Evolutionary conservation across 1,140 invertebrate genomes (phyloP).

Genomic region (Pseudoatta argentina): DNA sequence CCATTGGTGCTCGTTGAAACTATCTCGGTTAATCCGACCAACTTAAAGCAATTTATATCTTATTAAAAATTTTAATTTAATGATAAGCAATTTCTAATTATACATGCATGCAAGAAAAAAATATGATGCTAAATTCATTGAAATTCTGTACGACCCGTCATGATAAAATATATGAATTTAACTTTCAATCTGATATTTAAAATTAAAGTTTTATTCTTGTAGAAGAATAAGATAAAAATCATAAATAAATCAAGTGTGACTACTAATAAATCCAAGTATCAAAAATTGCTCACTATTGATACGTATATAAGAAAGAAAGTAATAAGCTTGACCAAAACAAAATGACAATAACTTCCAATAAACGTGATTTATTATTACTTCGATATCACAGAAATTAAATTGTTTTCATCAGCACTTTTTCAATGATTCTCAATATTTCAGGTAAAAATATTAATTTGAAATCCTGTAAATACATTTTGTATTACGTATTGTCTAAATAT

Average conservation of each 20-base stretch:
- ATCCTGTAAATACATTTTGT: not conserved
- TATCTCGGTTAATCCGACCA: not conserved
- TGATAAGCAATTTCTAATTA: not conserved
- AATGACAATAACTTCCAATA: too few relatives aligned
- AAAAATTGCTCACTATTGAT: too few relatives aligned
- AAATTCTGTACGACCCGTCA: not conserved
- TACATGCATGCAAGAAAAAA: not conserved
- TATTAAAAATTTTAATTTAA: conserved; percentile 34
- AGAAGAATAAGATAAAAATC: not conserved
- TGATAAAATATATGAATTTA: not conserved
- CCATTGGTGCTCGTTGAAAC: conserved; percentile 8
- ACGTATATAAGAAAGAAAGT: too few relatives aligned
- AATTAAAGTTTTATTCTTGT: not conserved
- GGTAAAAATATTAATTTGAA: not conserved
- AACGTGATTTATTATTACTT: too few relatives aligned
- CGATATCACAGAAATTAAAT: not conserved
- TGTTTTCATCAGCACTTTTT: not conserved
- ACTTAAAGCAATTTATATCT: conserved; percentile 21
- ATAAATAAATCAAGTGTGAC: not conserved
- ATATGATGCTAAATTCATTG: not conserved
- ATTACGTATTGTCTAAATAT: not conserved
- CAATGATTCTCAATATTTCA: not conserved
- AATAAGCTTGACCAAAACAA: not conserved
- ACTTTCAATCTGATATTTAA: not conserved
- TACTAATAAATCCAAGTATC: too few relatives aligned